Evolutionary conservation across 2,888 invertebrate species (phyloP), one percentile per base, ranked within the genome.

Genomic region (Gastracanthus pulcherrimus): DNA sequence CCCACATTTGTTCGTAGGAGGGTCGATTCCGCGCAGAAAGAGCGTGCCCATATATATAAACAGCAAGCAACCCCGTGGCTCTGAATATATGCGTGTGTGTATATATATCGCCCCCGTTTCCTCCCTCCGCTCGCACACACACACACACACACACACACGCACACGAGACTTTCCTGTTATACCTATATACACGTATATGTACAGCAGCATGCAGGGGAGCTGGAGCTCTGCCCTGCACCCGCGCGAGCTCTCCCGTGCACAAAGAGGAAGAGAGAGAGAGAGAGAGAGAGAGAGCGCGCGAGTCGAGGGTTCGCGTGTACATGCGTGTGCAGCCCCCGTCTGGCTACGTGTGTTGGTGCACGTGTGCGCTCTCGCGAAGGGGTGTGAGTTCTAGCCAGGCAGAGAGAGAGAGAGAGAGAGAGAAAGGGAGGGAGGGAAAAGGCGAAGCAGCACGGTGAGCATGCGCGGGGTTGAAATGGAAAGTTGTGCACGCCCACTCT

Each of bases 401-500:
- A n/a, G 16, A 16, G 51, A 13, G 23, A 9, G 11, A 34, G 75
- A 62, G 51, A 74, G 48, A 45, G 60, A 71, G 72, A 66, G 16
- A 16, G 51, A 13, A 34, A 9, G 11, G 45, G 75, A 62, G 51
- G 76, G 48, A 45, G 60, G 74, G 72, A 66, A 81, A 82, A 85
- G 74, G n/a, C n/a, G n/a, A n/a, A n/a, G n/a, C n/a, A n/a, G n/a
- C n/a, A n/a, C n/a, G n/a, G n/a, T 83, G 87, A 76, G 86, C 90
- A 89, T 89, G 90, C 90, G 90, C 90, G 69, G 87, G 84, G 84
- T 86, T 83, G 87, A 90, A 90, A 90, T 89, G 87, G 87, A 90
- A 90, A 90, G 90, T 81, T 77, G 90, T 90, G 87, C 89, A 89
- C 90, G 90, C 90, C 90, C 90, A 90, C 86, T 55, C 83, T 84